These are phyloP conservation scores for Phyllopteryx taeniolatus DNA, from an alignment of 2,113 vertebrate genomes.

Conservation along the genomic window DNA sequence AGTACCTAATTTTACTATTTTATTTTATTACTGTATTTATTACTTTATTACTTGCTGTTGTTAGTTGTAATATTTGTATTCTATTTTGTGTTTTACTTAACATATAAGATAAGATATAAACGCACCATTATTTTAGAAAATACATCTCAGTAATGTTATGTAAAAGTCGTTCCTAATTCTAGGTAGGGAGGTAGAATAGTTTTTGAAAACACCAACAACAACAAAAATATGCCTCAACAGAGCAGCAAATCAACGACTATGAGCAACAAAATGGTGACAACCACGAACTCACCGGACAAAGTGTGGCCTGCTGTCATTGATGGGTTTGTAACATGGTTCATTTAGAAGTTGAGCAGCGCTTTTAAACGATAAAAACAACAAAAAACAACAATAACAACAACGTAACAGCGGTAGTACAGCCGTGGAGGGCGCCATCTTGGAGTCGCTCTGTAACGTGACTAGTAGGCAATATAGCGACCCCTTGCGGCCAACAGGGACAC, in stretches of 20 bases:
- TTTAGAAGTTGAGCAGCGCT: conserved; percentile 4
- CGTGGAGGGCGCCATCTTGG: conserved; percentile 49
- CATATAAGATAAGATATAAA: too few species aligned
- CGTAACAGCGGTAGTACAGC: not conserved
- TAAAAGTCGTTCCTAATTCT: not conserved
- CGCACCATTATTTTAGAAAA: too few species aligned
- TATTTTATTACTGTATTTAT: too few species aligned
- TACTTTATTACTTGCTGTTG: too few species aligned
- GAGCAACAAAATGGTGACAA: not conserved
- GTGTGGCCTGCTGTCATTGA: conserved; percentile 52
- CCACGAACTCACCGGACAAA: conserved; percentile 48
- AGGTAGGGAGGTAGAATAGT: not conserved
- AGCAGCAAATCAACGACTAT: not conserved
- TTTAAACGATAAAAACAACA: conserved; percentile 2
- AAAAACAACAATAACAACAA: conserved; percentile 23
- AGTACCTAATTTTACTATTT: too few species aligned
- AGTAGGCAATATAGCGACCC: not conserved
- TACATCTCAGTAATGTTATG: not conserved
- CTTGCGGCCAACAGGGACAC: not conserved
- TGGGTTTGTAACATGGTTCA: conserved; percentile 64
- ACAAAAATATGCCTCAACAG: not conserved
- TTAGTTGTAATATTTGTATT: too few species aligned
- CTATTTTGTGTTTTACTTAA: too few species aligned
- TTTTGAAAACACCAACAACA: not conserved
- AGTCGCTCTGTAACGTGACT: not conserved